phyloP scores from a whole-genome alignment of 2,797 vertebrate genomes.

The Ambastaia sidthimunki region DNA sequence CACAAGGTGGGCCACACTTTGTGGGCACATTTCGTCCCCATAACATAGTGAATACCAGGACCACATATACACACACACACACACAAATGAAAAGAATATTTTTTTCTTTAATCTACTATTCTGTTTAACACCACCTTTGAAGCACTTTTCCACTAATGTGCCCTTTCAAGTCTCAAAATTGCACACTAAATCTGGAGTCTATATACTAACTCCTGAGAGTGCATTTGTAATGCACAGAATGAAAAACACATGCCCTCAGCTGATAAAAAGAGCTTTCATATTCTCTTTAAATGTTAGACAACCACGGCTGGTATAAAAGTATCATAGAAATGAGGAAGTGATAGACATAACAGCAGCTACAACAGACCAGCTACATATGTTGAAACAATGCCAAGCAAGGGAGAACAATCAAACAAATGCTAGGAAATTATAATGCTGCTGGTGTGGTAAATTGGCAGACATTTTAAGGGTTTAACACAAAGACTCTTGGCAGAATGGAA shows the following conservation, averaged over 20 bases:
- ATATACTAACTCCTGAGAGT: constrained; percentile 51
- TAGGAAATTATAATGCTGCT: constrained; percentile 2
- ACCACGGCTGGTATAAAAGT: constrained; percentile 28
- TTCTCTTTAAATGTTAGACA: constrained; percentile 48
- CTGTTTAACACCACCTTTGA: constrained; percentile 42
- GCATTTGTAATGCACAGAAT: constrained; percentile 39
- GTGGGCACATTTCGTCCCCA: no score
- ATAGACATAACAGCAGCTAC: constrained; percentile 30
- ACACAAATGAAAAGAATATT: not conserved
- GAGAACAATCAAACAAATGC: constrained; percentile 36
- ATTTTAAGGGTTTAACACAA: constrained; percentile 50
- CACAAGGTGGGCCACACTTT: no score
- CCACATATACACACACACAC: not conserved
- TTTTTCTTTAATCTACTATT: constrained; percentile 4
- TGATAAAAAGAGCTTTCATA: constrained; percentile 46
- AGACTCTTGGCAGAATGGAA: constrained; percentile 37
- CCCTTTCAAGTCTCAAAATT: constrained; percentile 52
- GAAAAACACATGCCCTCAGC: constrained; percentile 50
- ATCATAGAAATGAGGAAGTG: constrained; percentile 11
- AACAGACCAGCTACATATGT: constrained; percentile 23
- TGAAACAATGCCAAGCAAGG: constrained; percentile 28
- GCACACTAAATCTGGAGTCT: constrained; percentile 46
- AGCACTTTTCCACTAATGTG: constrained; percentile 28
- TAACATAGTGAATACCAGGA: no score
- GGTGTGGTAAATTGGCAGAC: constrained; percentile 40